Evolutionary conservation across 1,140 invertebrate genomes (phyloP), one percentile per base, ranked within the genome.

Genomic region (Tetramorium parvispinum): DNA sequence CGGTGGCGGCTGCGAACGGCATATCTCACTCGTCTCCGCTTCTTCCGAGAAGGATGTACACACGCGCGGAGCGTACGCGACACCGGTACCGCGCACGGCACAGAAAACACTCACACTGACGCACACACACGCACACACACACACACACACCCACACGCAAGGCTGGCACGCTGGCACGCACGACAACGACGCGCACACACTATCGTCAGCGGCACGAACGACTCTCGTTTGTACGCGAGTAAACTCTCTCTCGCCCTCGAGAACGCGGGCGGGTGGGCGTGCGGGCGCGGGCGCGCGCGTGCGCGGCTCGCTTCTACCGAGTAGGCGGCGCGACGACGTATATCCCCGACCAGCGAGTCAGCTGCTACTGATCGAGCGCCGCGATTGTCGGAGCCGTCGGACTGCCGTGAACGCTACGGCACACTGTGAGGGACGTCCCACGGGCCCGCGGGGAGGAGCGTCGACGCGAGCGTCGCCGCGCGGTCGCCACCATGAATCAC

Each of bases 281-380:
- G 49, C 40, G 32, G 37, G 3, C 43, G 68, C 71, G 37, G 32
- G 2, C 53, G 73, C 73, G 53, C 66, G 66, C 65, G 66, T 40
- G 79, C 57, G 65, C 66, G 37, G 51, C 24, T 73, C 66, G 68
- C 79, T 83, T 55, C 32, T 13, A 55, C 40, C 53, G 68, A 37
- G 68, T 59, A 61, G 21, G 43, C 40, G 40, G 51, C 53, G 55
- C 79, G 66, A 75, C 57, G 13, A 70, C 76, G 76, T 66, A 82
- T 61, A 78, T 32, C 85, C 61, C 88, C 81, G 87, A 86, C 87
- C 87, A 86, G 87, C 90, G 87, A 91, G 91, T 92, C 91, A 90
- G 91, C 91, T 92, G 91, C 90, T 86, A 92, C 87, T 90, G 91
- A 81, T 85, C 78, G 51, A 53, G 73, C 88, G 73, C 61, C 79